Base-by-base conservation (phyloP, 37 sponge, comb jelly and placozoan species). In the Axinella damicornis region DNA sequence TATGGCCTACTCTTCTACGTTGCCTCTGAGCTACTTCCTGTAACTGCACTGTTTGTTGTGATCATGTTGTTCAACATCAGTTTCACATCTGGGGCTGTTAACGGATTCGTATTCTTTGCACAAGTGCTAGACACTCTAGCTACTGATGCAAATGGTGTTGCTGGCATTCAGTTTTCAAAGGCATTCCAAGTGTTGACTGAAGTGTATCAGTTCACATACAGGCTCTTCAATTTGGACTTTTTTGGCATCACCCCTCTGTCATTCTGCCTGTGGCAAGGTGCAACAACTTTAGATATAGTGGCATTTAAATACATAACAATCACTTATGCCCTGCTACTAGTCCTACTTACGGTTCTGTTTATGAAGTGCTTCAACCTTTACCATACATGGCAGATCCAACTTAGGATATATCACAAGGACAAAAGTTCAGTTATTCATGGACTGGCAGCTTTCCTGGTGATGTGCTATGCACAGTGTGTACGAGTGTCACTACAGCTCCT, bases 211-310 rank as follows among this genome's bases (percentile, higher is more conserved):
- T 15, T 70, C 21, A 54, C 71, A 20, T 82, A 69, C 54, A 72
- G 83, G 19, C 30, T 79, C 62, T 71, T 87, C 35, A 87, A 71
- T 24, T 21, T 87, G 5, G 80, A 79, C 32, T 87, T 87, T 75
- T 87, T 87, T 80, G 20, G 15, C 46, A 68, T 79, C 14, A 74
- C 79, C 12, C 2, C 33, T 1, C 74, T 87, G 13, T 87, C 87
- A 6, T 87, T 87, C 63, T 87, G 87, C 65, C 53, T 87, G 0
- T 87, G 80, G 80, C n/a, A 80, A 32, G 80, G 80, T 24, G 80
- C 80, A 24, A 60, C 64, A 41, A 75, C 65, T 19, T 53, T 87
- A 4, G 80, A 87, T 32, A 59, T 87, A 0, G 14, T 87, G 4
- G 74, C 87, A 37, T 79, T 87, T 39, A 69, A 73, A 32, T 87